Percentiles rank a stretch among this genome's conserved stretches.
Evolutionary conservation across 2,888 invertebrate species (phyloP).

Genomic region (Patella depressa): DNA sequence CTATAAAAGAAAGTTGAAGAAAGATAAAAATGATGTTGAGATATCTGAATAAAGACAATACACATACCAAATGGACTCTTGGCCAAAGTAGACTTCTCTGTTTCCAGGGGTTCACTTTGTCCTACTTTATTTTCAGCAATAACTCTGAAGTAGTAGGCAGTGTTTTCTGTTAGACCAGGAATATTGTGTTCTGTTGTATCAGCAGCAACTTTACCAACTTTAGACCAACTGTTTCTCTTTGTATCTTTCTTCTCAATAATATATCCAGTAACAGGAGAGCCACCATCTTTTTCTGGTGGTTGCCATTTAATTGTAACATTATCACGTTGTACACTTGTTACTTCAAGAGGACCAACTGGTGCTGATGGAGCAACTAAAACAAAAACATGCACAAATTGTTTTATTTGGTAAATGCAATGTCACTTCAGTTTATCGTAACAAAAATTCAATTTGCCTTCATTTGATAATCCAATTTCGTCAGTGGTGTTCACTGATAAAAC

Average conservation of each 20-base stretch:
- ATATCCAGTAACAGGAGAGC: conserved; percentile 56
- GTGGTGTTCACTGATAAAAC: too few relatives aligned
- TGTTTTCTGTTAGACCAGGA: conserved; percentile 45
- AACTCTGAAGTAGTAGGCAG: conserved; percentile 62
- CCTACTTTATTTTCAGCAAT: conserved; percentile 79
- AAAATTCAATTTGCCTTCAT: too few relatives aligned
- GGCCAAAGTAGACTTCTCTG: conserved; percentile 75
- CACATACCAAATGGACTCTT: conserved; percentile 81
- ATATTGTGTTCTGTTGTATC: conserved; percentile 37
- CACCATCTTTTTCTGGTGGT: conserved; percentile 62
- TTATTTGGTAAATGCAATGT: too few relatives aligned
- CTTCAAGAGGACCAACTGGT: conserved; percentile 57
- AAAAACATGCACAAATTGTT: not conserved
- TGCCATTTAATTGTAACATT: conserved; percentile 60
- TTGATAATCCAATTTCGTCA: too few relatives aligned
- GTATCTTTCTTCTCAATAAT: conserved; percentile 50
- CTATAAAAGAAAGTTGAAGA: too few relatives aligned
- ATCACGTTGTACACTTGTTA: conserved; percentile 40
- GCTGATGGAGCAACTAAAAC: conserved; percentile 49
- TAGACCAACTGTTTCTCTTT: conserved; percentile 40
- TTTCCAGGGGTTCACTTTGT: conserved; percentile 79
- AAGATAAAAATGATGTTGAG: too few relatives aligned
- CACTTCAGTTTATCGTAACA: too few relatives aligned
- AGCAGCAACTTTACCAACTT: conserved; percentile 39
- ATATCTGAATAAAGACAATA: not conserved